phyloP scores from a whole-genome alignment of 2,888 invertebrate species.

The Serrognathus titanus region DNA sequence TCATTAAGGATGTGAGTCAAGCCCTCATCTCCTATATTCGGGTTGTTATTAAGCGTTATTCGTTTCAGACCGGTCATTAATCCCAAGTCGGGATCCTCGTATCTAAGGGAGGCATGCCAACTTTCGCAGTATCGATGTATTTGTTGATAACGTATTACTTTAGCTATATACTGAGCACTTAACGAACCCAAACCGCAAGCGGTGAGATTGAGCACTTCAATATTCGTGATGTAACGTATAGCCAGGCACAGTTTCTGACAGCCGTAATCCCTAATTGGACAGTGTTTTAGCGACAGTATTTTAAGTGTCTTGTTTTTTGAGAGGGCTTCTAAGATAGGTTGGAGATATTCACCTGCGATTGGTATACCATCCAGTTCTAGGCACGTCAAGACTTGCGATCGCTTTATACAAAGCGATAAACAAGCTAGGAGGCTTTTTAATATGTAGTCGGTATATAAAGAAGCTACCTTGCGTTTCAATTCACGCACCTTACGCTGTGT shows the following conservation, averaged over 20 bases:
- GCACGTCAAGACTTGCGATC: slow-evolving; percentile 59
- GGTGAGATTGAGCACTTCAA: slow-evolving; percentile 65
- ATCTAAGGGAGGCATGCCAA: slow-evolving; percentile 78
- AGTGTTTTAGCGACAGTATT: slow-evolving; percentile 65
- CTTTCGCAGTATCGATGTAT: slow-evolving; percentile 70
- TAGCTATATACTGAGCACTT: slow-evolving; percentile 64
- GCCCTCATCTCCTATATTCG: slow-evolving; percentile 64
- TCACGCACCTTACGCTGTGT: slow-evolving; percentile 61
- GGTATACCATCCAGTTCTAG: slow-evolving; percentile 72
- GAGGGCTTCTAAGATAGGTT: slow-evolving; percentile 52
- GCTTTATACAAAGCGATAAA: slow-evolving; percentile 59
- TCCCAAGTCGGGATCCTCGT: slow-evolving; percentile 69
- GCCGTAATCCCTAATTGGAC: slow-evolving; percentile 68
- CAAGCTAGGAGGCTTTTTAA: slow-evolving; percentile 65
- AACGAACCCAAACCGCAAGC: slow-evolving; percentile 63
- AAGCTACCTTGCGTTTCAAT: slow-evolving; percentile 47
- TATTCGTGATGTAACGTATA: slow-evolving; percentile 63
- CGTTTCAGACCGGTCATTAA: slow-evolving; percentile 69
- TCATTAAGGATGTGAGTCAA: slow-evolving; percentile 61
- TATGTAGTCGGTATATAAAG: slow-evolving; percentile 66
- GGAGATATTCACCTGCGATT: slow-evolving; percentile 62
- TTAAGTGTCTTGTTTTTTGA: slow-evolving; percentile 62
- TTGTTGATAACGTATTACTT: slow-evolving; percentile 58
- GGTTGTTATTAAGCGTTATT: slow-evolving; percentile 68
- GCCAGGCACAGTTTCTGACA: slow-evolving; percentile 68